Base-by-base conservation (phyloP, 1,140 invertebrate genomes). In the Ladona fulva region DNA sequence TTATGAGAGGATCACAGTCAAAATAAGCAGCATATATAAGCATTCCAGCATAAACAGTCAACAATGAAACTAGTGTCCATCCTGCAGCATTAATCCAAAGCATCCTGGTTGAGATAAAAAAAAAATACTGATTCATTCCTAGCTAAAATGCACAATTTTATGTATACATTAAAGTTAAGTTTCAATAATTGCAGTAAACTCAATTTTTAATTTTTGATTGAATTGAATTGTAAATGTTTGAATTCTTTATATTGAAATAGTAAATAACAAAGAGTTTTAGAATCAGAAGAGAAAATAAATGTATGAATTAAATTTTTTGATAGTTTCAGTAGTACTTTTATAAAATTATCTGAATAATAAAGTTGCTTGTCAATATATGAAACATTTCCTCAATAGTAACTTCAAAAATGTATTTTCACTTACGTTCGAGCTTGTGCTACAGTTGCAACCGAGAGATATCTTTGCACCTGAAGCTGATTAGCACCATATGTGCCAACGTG, bases 401-500 rank as follows among this genome's bases (percentile, higher is more conserved):
- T 25, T 76, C 7, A 79, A 79, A 79, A 66, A 24, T 25, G 44
- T 74, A 66, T 25, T 42, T n/a, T 24, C 73, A 78, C 77, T 80
- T 82, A 87, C 87, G 84, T 83, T 79, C 87, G 84, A 25, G 86
- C 88, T 77, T 86, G 80, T 76, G 83, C 82, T 7, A 87, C 82
- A 5, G 84, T 86, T 24, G 84, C 82, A 12, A 87, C 86, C n/a
- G 87, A 86, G 24, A 89, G 83, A 78, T 88, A 89, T 77, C 89
- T 81, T 80, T 90, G 89, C 12, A 90, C 86, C 82, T 89, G 88
- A 7, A 89, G 85, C 81, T 90, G 89, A 81, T 90, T 90, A 10
- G 87, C 86, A 10, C 87, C 88, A 81, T 88, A 90, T 37, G 89
- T 86, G 24, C 87, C 84, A 42, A 89, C 83, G 76, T 83, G 75